phyloP scores from a whole-genome alignment of 2,113 vertebrate species.

The Rousettus leschenaultii region DNA sequence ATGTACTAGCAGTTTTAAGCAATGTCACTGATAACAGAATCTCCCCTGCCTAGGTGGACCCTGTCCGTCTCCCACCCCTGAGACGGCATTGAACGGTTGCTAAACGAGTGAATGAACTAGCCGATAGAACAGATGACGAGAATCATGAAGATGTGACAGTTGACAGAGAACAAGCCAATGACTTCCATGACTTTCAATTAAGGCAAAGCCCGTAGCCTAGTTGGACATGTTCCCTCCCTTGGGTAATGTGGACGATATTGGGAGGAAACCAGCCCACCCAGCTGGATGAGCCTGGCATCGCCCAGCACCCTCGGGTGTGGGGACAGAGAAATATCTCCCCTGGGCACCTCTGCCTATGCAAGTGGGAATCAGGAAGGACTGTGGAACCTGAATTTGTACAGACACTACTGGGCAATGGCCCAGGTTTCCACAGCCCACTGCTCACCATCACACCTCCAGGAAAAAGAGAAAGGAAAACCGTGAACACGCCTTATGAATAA shows the following conservation, averaged over 20 bases:
- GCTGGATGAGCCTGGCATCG: not conserved
- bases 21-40: slow-evolving; percentile 2
- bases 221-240: not conserved
- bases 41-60: not conserved
- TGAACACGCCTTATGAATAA: not conserved
- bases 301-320: not conserved
- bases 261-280: not conserved
- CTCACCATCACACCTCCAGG: not conserved
- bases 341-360: too few species aligned
- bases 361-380: not conserved
- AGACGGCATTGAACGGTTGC: not conserved
- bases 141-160: not conserved
- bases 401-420: not conserved
- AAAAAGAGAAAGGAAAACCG: not conserved
- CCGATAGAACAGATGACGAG: not conserved
- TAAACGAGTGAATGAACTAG: not conserved
- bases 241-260: not conserved
- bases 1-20: not conserved
- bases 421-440: not conserved
- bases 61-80: not conserved
- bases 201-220: not conserved
- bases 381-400: not conserved
- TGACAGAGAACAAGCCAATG: slow-evolving; percentile 26
- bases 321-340: not conserved
- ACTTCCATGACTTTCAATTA: slow-evolving; percentile 26